A percentile compares a stretch with the other conserved stretches of the same genome.
phyloP scores from a whole-genome alignment of 37 sponge, comb jelly and placozoan species.

The Tethya wilhelma region DNA sequence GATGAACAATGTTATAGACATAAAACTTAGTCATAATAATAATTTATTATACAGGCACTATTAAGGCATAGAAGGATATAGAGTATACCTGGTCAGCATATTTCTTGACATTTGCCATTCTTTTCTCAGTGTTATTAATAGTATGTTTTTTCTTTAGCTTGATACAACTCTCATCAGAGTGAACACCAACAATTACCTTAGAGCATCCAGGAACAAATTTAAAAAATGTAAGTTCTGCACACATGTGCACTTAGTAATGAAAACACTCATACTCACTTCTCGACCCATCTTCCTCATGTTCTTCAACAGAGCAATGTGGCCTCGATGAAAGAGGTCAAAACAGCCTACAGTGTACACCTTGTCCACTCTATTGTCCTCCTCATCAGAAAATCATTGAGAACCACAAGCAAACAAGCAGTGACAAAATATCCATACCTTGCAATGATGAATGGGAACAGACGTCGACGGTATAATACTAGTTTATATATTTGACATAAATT shows the following conservation, averaged over 20 bases:
- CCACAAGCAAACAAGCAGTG: slow-evolving; percentile 23
- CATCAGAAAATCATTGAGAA: slow-evolving; percentile 39
- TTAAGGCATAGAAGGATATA: no score
- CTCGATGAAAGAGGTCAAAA: slow-evolving; percentile 51
- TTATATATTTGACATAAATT: no score
- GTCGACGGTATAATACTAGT: no score
- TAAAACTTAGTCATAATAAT: no score
- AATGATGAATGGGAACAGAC: no score
- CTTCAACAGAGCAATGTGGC: slow-evolving; percentile 19
- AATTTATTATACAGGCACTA: no score
- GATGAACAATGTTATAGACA: no score
- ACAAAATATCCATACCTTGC: slow-evolving; percentile 7
- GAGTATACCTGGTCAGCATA: slow-evolving; percentile 57
- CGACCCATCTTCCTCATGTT: slow-evolving; percentile 33
- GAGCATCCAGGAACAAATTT: no score
- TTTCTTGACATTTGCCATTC: slow-evolving; percentile 51
- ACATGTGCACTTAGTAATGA: no score
- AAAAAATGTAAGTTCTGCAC: no score
- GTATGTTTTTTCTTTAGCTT: slow-evolving; percentile 38
- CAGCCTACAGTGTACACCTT: slow-evolving; percentile 59
- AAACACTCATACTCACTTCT: no score
- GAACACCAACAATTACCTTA: slow-evolving; percentile 62
- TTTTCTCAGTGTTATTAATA: slow-evolving; percentile 29
- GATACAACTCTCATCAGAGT: slow-evolving; percentile 34
- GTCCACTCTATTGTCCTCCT: slow-evolving; percentile 14